Conservation (phyloP, 2,888 invertebrate species). For the Laspeyria flexula region DNA sequence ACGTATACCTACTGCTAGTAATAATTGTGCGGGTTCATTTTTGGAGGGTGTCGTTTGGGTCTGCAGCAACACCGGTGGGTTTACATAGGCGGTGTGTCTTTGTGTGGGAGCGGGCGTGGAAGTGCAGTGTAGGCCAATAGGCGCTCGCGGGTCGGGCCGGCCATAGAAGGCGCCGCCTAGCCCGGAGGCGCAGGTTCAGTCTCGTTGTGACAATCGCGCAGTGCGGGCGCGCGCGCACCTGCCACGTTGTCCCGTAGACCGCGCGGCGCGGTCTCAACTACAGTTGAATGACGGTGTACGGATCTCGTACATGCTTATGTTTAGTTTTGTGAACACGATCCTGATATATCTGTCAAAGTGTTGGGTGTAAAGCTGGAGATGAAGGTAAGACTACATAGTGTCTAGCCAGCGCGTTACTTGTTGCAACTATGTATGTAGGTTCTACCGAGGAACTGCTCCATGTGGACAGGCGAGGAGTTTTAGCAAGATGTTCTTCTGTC, state of each 20-base stretch:
- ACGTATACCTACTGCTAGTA: constrained; percentile 46
- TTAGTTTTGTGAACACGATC: constrained; percentile 59
- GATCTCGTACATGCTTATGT: constrained; percentile 48
- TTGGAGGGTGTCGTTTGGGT: constrained; percentile 31
- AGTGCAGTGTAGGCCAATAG: constrained; percentile 55
- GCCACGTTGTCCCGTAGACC: constrained; percentile 11
- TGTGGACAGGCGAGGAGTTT: neutral
- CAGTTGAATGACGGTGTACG: constrained; percentile 48
- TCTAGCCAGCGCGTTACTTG: neutral
- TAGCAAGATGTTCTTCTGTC: neutral
- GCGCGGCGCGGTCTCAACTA: constrained; percentile 43
- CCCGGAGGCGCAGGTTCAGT: constrained; percentile 50
- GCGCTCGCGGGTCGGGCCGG: constrained; percentile 27
- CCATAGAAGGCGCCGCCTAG: constrained; percentile 43
- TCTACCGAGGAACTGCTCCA: neutral
- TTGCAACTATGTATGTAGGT: neutral
- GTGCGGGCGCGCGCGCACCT: constrained; percentile 55
- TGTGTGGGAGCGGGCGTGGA: constrained; percentile 40
- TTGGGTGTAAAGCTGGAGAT: constrained; percentile 74
- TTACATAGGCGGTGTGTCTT: constrained; percentile 54
- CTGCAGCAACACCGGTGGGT: constrained; percentile 28
- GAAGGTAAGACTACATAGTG: constrained; percentile 63
- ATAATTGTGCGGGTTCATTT: constrained; percentile 57
- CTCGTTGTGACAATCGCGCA: constrained; percentile 53
- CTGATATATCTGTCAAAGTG: constrained; percentile 62